phyloP scores from a whole-genome alignment of 2,888 invertebrate species.

The Andrena bucephala region DNA sequence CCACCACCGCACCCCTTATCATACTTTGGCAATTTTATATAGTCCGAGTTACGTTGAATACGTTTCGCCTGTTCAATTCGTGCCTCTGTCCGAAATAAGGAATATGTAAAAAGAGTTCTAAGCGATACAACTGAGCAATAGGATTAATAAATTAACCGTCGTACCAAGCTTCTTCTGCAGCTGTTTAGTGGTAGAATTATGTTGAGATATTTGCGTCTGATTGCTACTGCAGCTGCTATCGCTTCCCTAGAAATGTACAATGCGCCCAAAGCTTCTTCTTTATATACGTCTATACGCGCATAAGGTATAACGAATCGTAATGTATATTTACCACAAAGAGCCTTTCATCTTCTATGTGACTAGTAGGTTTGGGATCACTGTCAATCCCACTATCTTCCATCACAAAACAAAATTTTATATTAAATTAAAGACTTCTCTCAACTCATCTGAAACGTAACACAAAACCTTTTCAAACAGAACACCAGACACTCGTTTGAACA shows the following conservation, averaged over 20 bases:
- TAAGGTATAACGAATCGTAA: background rate
- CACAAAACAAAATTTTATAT: conserved; percentile 52
- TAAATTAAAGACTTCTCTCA: conserved; percentile 44
- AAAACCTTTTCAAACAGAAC: background rate
- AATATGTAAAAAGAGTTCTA: background rate
- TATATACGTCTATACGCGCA: background rate
- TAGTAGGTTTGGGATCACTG: conserved; percentile 84
- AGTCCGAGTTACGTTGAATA: conserved; percentile 83
- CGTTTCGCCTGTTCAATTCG: conserved; percentile 84
- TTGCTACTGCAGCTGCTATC: conserved; percentile 83
- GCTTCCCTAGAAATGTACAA: conserved; percentile 79
- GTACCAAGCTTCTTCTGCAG: conserved; percentile 84
- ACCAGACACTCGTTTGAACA: conserved; percentile 1
- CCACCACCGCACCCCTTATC: conserved; percentile 73
- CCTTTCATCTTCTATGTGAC: conserved; percentile 81
- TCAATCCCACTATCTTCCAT: conserved; percentile 86
- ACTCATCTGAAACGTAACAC: conserved; percentile 57
- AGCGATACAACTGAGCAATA: background rate
- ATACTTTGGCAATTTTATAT: conserved; percentile 81
- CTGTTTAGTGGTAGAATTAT: conserved; percentile 81
- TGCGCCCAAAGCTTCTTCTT: background rate
- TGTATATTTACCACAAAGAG: conserved; percentile 78
- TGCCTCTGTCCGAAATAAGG: conserved; percentile 76
- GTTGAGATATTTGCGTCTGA: conserved; percentile 76
- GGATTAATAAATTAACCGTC: background rate